Conservation (phyloP, 2,888 invertebrate genomes). For the Drosophila nr. medialis region DNA sequence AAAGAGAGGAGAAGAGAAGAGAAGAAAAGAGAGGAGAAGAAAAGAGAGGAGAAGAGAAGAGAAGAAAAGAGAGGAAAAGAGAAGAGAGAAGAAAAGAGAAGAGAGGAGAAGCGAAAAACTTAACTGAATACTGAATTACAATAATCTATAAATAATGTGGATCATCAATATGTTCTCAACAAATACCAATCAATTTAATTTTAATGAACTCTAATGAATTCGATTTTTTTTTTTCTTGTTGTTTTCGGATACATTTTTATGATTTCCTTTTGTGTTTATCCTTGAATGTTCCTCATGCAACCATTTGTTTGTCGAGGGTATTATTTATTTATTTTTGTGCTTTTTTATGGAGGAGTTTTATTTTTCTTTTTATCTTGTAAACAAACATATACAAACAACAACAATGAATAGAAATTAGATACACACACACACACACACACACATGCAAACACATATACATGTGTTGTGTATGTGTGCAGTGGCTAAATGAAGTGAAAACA, state of each 20-base stretch:
- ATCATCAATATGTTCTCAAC: conserved; percentile 58
- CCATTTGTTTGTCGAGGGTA: conserved; percentile 56
- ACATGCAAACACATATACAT: conserved; percentile 9
- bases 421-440: neutral
- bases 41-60: neutral
- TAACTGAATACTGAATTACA: conserved; percentile 21
- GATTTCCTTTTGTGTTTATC: conserved; percentile 46
- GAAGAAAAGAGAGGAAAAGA: neutral
- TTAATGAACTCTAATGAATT: conserved; percentile 11
- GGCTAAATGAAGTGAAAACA: too few species aligned
- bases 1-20: neutral
- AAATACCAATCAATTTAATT: conserved; percentile 42
- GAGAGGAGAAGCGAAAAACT: conserved; percentile 7
- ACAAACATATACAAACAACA: neutral
- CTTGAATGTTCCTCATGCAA: conserved; percentile 69
- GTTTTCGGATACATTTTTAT: conserved; percentile 8
- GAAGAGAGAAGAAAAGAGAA: neutral
- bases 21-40: too few species aligned
- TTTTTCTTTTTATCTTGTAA: conserved; percentile 53
- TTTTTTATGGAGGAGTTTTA: conserved; percentile 60
- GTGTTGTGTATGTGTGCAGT: conserved; percentile 13
- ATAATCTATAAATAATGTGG: conserved; percentile 25
- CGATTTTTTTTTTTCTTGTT: conserved; percentile 28
- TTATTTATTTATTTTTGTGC: conserved; percentile 60
- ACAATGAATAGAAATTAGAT: conserved; percentile 28